phyloP scores from a whole-genome alignment of 1,140 invertebrate genomes.

The Orchesella cincta region DNA sequence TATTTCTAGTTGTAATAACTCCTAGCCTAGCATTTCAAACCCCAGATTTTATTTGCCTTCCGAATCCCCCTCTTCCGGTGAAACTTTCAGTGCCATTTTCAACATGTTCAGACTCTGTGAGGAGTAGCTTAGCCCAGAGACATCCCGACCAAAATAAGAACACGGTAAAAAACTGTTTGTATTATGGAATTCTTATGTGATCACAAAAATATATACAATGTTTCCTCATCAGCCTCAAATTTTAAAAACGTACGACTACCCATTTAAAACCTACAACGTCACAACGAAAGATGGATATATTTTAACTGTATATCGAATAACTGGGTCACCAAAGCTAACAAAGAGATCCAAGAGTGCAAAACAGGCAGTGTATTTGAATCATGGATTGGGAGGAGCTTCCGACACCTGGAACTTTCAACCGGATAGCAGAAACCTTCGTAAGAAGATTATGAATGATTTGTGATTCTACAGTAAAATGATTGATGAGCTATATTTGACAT shows the following conservation, averaged over 20 bases:
- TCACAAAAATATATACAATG: neutral
- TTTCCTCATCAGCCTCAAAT: neutral
- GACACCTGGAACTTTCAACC: conserved; percentile 20
- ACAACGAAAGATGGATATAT: conserved; percentile 66
- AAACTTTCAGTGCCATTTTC: neutral
- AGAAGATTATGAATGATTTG: neutral
- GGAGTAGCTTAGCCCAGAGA: neutral
- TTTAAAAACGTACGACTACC: conserved; percentile 25
- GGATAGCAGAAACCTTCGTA: conserved; percentile 11
- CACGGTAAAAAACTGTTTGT: neutral
- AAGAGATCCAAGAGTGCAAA: neutral
- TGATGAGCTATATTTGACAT: too few species aligned
- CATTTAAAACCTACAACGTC: conserved; percentile 51
- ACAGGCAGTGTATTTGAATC: neutral
- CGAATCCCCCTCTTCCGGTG: too few species aligned
- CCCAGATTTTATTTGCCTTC: too few species aligned
- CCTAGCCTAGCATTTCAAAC: too few species aligned
- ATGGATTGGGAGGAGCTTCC: neutral
- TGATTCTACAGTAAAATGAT: too few species aligned
- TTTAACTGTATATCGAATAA: conserved; percentile 63
- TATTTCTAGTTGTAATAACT: too few species aligned
- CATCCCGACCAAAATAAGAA: conserved; percentile 3
- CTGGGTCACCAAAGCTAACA: conserved; percentile 41
- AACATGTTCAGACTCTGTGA: neutral
- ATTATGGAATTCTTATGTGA: neutral